Conservation (phyloP, 2,888 invertebrate species). For the Apoderus coryli region DNA sequence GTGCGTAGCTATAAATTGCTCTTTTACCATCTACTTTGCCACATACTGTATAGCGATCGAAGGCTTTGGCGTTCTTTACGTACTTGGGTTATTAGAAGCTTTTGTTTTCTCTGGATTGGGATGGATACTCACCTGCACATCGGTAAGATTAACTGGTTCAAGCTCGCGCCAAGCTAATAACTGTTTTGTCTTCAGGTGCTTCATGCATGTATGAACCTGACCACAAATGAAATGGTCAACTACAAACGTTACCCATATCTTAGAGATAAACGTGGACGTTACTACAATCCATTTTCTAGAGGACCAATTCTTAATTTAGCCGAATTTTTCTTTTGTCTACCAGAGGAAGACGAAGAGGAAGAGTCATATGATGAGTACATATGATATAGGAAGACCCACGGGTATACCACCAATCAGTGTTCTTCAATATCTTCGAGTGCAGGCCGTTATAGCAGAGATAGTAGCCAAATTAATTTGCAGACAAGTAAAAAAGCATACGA, state of each 20-base stretch:
- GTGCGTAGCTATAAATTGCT: slow-evolving; percentile 77
- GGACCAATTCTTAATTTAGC: slow-evolving; percentile 75
- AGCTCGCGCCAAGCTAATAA: too few relatives aligned
- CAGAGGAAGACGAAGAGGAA: slow-evolving; percentile 64
- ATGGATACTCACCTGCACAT: slow-evolving; percentile 77
- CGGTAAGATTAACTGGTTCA: slow-evolving; percentile 50
- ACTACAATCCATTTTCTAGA: slow-evolving; percentile 83
- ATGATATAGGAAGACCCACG: slow-evolving; percentile 24
- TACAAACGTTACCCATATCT: slow-evolving; percentile 83
- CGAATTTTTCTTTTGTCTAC: slow-evolving; percentile 80
- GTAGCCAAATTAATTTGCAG: too few relatives aligned
- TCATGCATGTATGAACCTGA: slow-evolving; percentile 85
- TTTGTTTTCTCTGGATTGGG: slow-evolving; percentile 74
- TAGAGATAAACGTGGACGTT: slow-evolving; percentile 74
- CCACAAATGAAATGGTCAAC: slow-evolving; percentile 92
- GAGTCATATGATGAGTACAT: slow-evolving; percentile 30
- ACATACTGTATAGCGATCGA: slow-evolving; percentile 74
- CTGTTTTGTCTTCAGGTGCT: slow-evolving; percentile 51
- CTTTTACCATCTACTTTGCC: slow-evolving; percentile 76
- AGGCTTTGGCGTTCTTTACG: slow-evolving; percentile 71
- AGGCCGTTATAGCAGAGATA: too few relatives aligned
- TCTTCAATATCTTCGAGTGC: too few relatives aligned
- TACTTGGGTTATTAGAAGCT: slow-evolving; percentile 69
- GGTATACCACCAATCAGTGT: too few relatives aligned
- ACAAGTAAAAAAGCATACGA: too few relatives aligned